A percentile compares a stretch with the other conserved stretches of the same genome.
These are phyloP conservation scores for Berghia stephanieae DNA, from an alignment of 1,140 invertebrate species.

Conservation along the genomic window DNA sequence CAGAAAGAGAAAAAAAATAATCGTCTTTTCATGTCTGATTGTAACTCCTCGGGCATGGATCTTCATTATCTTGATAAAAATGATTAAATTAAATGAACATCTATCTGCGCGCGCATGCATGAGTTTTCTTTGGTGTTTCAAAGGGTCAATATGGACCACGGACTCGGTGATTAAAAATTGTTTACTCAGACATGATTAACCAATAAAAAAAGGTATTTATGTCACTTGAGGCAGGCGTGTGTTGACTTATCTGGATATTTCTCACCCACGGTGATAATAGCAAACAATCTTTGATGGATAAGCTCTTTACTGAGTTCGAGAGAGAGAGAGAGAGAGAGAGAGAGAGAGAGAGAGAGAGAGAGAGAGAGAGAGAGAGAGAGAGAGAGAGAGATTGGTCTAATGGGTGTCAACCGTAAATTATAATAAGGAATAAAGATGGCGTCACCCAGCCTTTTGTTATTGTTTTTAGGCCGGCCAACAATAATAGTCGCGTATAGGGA, in stretches of 20 bases:
- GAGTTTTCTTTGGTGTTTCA: background rate
- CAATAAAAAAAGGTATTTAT: background rate
- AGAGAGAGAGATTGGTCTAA: constrained; percentile 6
- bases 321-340: background rate
- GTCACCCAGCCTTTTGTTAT: background rate
- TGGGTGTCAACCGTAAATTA: background rate
- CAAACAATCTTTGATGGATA: background rate
- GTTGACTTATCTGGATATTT: background rate
- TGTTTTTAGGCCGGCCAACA: background rate
- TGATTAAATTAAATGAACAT: too few species aligned
- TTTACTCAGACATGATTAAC: background rate
- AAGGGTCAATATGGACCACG: background rate
- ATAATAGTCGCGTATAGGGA: background rate
- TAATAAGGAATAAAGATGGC: background rate
- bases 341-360: background rate
- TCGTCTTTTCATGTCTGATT: too few species aligned
- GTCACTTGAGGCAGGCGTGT: background rate
- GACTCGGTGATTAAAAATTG: background rate
- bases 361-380: constrained; percentile 7
- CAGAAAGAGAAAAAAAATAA: too few species aligned
- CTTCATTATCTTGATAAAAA: too few species aligned
- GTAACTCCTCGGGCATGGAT: too few species aligned
- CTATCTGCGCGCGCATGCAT: too few species aligned
- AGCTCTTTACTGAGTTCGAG: background rate
- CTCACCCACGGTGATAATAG: background rate